Conservation (phyloP, 2,888 invertebrate species). For the Anodontia alba region DNA sequence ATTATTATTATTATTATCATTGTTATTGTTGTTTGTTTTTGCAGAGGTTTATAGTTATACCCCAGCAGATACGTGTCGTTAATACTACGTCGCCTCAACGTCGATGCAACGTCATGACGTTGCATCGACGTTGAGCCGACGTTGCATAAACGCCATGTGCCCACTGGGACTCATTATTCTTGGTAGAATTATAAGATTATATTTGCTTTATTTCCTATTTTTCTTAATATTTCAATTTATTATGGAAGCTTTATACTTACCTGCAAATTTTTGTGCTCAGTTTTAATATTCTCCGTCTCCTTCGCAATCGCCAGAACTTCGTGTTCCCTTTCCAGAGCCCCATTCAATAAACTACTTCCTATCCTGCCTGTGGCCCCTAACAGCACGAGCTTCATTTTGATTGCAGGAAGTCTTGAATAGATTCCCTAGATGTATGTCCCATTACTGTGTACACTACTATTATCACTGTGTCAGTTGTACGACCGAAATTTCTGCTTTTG, state of each 20-base stretch:
- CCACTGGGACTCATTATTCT: too few species aligned
- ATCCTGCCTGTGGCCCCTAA: neutral
- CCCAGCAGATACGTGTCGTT: too few species aligned
- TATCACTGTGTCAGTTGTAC: neutral
- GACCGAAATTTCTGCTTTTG: neutral
- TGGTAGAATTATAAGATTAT: too few species aligned
- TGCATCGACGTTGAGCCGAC: too few species aligned
- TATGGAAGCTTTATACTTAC: neutral
- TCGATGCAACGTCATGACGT: too few species aligned
- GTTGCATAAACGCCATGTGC: too few species aligned
- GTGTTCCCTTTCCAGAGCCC: neutral
- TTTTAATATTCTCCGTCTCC: neutral
- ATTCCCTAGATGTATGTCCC: neutral
- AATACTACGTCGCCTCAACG: too few species aligned
- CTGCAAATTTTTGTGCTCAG: constrained; percentile 12
- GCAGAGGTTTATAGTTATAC: too few species aligned
- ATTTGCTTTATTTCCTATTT: too few species aligned
- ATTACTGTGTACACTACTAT: neutral
- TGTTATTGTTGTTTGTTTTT: too few species aligned
- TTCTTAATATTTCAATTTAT: too few species aligned
- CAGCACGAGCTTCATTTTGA: neutral
- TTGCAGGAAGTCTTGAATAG: neutral
- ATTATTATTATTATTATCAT: too few species aligned
- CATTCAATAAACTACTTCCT: neutral
- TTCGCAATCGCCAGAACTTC: neutral